phyloP scores from a whole-genome alignment of 2,113 vertebrate genomes.

The Eonycteris spelaea region DNA sequence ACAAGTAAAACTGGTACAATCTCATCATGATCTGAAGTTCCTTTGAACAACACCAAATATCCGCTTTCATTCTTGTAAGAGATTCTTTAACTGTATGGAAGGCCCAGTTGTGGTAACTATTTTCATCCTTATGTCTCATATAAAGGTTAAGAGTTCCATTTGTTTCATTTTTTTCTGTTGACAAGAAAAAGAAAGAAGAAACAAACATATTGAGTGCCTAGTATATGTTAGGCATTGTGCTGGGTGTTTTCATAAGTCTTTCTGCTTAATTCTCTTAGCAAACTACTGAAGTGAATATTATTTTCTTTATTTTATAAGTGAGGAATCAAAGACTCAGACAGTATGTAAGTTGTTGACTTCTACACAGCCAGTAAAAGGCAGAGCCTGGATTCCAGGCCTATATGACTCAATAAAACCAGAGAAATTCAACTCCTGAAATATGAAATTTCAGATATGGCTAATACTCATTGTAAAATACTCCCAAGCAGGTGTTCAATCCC shows the following conservation, averaged over 20 bases:
- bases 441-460: background rate
- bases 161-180: background rate
- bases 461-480: background rate
- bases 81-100: background rate
- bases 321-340: background rate
- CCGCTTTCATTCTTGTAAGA: background rate
- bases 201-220: background rate
- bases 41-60: background rate
- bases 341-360: background rate
- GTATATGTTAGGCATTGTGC: background rate
- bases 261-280: background rate
- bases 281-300: background rate
- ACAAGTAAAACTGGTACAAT: background rate
- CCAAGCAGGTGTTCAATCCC: background rate
- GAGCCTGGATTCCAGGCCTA: background rate
- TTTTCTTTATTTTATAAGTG: background rate
- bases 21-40: background rate
- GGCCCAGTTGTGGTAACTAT: background rate
- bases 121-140: background rate
- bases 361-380: background rate
- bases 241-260: background rate
- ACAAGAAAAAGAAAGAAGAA: background rate
- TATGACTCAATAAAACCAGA: background rate
- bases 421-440: background rate
- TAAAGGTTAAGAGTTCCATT: background rate